Evolutionary conservation across 2,797 vertebrate genomes (phyloP).

Genomic region (Neosalanx taihuensis): DNA sequence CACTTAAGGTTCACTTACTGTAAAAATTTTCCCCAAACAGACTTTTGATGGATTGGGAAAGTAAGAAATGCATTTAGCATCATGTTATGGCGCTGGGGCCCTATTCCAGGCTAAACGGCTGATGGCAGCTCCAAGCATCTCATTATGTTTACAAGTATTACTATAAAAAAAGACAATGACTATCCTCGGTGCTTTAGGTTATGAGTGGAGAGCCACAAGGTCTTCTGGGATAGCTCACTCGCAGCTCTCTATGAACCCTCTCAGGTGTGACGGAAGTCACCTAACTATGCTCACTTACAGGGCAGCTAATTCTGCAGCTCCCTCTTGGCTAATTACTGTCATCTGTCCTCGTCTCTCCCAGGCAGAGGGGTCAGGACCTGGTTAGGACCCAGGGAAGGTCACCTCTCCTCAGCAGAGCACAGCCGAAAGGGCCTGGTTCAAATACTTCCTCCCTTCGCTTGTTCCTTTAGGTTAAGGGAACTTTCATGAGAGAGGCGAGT

Average conservation of each 20-base stretch:
- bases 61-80: constrained; percentile 10
- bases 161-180: constrained; percentile 43
- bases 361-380: not conserved
- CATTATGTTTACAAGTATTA: constrained; percentile 25
- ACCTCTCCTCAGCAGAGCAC: not conserved
- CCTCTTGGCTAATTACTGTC: constrained; percentile 38
- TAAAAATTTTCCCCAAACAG: too few relatives aligned
- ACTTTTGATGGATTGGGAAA: not conserved
- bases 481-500: not conserved
- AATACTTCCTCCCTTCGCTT: not conserved
- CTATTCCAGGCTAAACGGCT: constrained; percentile 17
- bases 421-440: not conserved
- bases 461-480: not conserved
- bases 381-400: not conserved
- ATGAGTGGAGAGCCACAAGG: not conserved
- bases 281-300: constrained; percentile 55
- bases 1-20: too few relatives aligned
- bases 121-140: constrained; percentile 17
- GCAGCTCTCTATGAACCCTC: constrained; percentile 48
- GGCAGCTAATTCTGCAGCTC: constrained; percentile 55
- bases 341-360: constrained; percentile 7
- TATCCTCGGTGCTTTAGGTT: constrained; percentile 27
- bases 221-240: constrained; percentile 37
- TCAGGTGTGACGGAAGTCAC: constrained; percentile 63
- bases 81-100: constrained; percentile 29